Conservation (phyloP, 2,113 vertebrate genomes). For the Siniperca knerii region DNA sequence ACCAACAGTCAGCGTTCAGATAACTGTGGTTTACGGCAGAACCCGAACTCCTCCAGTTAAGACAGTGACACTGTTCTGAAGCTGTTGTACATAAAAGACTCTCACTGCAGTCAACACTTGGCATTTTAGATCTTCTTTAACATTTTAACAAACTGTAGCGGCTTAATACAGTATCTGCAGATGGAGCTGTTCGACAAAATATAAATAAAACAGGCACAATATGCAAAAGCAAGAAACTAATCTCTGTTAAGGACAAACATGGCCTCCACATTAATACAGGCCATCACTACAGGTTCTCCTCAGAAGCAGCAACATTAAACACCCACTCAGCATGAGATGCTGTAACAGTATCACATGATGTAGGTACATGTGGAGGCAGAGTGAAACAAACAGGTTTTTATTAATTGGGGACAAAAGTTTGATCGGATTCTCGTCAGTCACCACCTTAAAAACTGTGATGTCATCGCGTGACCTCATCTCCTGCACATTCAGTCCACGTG, state of each 20-base stretch:
- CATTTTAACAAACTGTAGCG: slow-evolving; percentile 8
- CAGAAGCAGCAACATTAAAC: slow-evolving; percentile 8
- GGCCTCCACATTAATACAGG: background rate
- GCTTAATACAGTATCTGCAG: slow-evolving; percentile 18
- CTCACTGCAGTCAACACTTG: slow-evolving; percentile 10
- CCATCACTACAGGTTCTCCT: background rate
- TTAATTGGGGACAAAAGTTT: slow-evolving; percentile 32
- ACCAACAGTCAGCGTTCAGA: background rate
- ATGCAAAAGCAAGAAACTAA: slow-evolving; percentile 39
- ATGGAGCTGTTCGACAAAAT: background rate
- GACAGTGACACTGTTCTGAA: background rate
- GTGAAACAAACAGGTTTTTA: slow-evolving; percentile 52
- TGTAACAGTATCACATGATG: background rate
- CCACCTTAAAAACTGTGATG: slow-evolving; percentile 37
- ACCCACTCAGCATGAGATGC: background rate
- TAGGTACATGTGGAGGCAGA: slow-evolving; percentile 21
- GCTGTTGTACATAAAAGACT: background rate
- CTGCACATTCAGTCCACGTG: slow-evolving; percentile 12
- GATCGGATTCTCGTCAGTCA: slow-evolving; percentile 40
- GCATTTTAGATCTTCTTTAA: slow-evolving; percentile 12
- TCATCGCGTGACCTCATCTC: slow-evolving; percentile 35
- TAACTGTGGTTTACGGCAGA: background rate
- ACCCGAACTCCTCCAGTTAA: slow-evolving; percentile 14
- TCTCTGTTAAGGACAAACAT: slow-evolving; percentile 6
- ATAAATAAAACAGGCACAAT: slow-evolving; percentile 57